phyloP scores from a whole-genome alignment of 1,140 invertebrate genomes.

The Diabrotica undecimpunctata region DNA sequence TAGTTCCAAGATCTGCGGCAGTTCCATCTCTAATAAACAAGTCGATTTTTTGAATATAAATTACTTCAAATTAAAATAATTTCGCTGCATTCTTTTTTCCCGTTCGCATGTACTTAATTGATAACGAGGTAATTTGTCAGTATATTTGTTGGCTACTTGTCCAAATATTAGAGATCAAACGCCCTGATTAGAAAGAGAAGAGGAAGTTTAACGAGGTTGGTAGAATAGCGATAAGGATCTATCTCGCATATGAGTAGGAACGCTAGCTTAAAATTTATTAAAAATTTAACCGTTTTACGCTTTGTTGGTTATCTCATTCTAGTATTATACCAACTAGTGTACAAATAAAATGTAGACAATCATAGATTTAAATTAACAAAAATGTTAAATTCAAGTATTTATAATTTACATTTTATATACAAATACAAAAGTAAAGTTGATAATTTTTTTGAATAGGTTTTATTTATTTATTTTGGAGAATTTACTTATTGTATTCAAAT shows the following conservation, averaged over 20 bases:
- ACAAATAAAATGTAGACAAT: too few species aligned
- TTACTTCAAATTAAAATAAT: constrained; percentile 6
- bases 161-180: constrained; percentile 11
- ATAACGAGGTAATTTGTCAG: constrained; percentile 14
- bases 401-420: too few species aligned
- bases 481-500: too few species aligned
- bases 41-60: constrained; percentile 11
- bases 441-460: too few species aligned
- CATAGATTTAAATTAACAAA: too few species aligned
- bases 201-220: constrained; percentile 4
- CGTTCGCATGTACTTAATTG: neutral
- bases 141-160: neutral
- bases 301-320: neutral
- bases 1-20: too few species aligned
- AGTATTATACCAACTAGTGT: too few species aligned
- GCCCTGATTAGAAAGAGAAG: neutral
- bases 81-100: constrained; percentile 8
- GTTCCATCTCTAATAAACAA: neutral
- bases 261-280: neutral
- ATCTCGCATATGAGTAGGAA: neutral
- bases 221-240: neutral
- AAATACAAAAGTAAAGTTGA: too few species aligned
- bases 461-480: too few species aligned
- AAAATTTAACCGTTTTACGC: neutral
- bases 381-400: too few species aligned